Conservation (phyloP, 2,113 vertebrate species). For the Pseudolaguvia tuberculata region DNA sequence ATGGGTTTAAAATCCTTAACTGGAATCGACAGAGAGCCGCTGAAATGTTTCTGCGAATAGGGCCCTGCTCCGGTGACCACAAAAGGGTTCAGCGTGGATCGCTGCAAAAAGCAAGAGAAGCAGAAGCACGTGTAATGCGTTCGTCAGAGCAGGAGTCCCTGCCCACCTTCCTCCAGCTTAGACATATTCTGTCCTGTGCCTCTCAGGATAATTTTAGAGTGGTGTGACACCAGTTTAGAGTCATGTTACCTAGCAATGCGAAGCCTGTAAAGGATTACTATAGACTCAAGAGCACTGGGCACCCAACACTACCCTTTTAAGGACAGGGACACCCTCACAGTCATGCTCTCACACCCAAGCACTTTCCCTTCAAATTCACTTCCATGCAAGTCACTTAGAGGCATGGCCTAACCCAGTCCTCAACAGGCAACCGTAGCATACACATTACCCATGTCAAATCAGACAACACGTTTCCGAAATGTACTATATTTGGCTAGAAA, state of each 20-base stretch:
- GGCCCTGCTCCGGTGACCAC: constrained; percentile 55
- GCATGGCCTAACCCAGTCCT: background rate
- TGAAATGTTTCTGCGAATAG: constrained; percentile 29
- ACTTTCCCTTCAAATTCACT: background rate
- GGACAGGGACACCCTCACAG: constrained; percentile 50
- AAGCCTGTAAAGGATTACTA: constrained; percentile 50
- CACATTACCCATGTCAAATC: too few relatives aligned
- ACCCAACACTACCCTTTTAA: constrained; percentile 64
- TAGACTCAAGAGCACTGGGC: constrained; percentile 42
- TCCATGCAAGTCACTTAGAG: background rate
- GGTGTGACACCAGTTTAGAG: constrained; percentile 45
- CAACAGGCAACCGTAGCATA: background rate
- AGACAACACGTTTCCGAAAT: background rate
- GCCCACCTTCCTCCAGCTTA: constrained; percentile 30
- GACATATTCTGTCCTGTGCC: constrained; percentile 28
- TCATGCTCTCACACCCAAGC: constrained; percentile 24
- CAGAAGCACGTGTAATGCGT: constrained; percentile 54
- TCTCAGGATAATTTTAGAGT: constrained; percentile 64
- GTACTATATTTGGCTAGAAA: background rate
- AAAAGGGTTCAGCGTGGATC: constrained; percentile 54
- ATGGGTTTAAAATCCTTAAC: constrained; percentile 31
- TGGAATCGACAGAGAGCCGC: constrained; percentile 9
- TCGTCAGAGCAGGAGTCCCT: constrained; percentile 28
- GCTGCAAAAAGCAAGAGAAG: constrained; percentile 11
- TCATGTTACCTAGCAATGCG: constrained; percentile 57